Evolutionary conservation across 1,140 invertebrate genomes (phyloP).

Genomic region (Sogatella furcifera): DNA sequence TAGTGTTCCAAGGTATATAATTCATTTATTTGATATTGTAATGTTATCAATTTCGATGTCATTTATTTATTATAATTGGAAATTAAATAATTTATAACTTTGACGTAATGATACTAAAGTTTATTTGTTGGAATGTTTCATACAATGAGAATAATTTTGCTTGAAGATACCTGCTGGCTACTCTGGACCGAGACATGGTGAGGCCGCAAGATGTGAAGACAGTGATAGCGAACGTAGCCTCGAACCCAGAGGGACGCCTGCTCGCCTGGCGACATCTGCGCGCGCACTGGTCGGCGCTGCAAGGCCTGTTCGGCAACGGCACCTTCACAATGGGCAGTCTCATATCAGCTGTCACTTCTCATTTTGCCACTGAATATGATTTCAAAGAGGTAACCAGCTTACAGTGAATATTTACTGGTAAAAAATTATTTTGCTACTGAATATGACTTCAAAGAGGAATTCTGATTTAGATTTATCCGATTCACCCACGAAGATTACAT

Average conservation of each 20-base stretch:
- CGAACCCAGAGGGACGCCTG: constrained; percentile 56
- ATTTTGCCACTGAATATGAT: constrained; percentile 60
- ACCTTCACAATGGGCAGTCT: constrained; percentile 55
- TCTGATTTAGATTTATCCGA: no score
- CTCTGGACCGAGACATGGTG: constrained; percentile 51
- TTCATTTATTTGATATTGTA: no score
- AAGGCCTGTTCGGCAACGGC: constrained; percentile 51
- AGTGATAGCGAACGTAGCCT: constrained; percentile 53
- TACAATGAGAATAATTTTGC: neutral
- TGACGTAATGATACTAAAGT: no score
- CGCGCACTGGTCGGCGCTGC: constrained; percentile 56
- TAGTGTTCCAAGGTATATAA: no score
- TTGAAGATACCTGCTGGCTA: constrained; percentile 47
- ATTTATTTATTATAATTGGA: no score
- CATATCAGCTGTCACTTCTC: constrained; percentile 53
- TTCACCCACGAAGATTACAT: no score
- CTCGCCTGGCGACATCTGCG: constrained; percentile 68
- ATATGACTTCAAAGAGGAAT: no score
- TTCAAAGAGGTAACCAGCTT: constrained; percentile 48
- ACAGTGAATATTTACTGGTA: no score
- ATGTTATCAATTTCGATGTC: no score
- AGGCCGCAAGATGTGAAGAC: constrained; percentile 55
- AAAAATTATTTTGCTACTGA: no score
- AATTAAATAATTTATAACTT: no score
- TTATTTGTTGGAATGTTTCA: neutral